phyloP scores from a whole-genome alignment of 2,797 vertebrate genomes.

The Borostomias antarcticus region DNA sequence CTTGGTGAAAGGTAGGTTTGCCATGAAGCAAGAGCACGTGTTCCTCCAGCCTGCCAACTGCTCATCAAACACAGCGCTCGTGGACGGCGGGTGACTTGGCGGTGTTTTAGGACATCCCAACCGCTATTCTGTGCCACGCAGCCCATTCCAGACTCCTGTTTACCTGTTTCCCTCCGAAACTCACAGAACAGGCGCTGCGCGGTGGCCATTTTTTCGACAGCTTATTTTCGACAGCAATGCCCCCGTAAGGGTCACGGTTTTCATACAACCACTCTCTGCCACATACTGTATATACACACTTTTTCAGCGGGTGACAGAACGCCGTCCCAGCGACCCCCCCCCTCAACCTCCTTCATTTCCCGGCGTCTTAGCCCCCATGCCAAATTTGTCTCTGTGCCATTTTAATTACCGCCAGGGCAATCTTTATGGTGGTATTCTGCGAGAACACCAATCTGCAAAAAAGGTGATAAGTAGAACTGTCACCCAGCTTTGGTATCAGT shows the following conservation, averaged over 20 bases:
- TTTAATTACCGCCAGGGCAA: conserved; percentile 86
- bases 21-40: conserved; percentile 74
- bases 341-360: conserved; percentile 63
- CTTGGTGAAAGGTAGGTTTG: conserved; percentile 71
- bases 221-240: conserved; percentile 24
- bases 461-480: conserved; percentile 84
- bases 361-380: conserved; percentile 72
- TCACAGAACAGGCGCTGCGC: background rate
- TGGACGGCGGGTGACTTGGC: conserved; percentile 64
- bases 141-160: conserved; percentile 45
- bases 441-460: conserved; percentile 85
- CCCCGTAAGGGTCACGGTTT: conserved; percentile 28
- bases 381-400: conserved; percentile 87
- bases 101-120: conserved; percentile 56
- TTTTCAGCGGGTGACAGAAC: conserved; percentile 69
- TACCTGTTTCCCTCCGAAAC: conserved; percentile 42
- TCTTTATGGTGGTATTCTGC: conserved; percentile 85
- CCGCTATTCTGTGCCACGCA: conserved; percentile 50
- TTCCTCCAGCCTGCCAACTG: conserved; percentile 67
- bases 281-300: conserved; percentile 33
- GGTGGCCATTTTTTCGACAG: conserved; percentile 20
- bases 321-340: conserved; percentile 48
- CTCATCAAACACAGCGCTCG: conserved; percentile 73
- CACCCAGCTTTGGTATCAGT: conserved; percentile 84
- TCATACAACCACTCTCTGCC: background rate